Conservation (phyloP, 2,888 invertebrate species). For the Carcina quercana region DNA sequence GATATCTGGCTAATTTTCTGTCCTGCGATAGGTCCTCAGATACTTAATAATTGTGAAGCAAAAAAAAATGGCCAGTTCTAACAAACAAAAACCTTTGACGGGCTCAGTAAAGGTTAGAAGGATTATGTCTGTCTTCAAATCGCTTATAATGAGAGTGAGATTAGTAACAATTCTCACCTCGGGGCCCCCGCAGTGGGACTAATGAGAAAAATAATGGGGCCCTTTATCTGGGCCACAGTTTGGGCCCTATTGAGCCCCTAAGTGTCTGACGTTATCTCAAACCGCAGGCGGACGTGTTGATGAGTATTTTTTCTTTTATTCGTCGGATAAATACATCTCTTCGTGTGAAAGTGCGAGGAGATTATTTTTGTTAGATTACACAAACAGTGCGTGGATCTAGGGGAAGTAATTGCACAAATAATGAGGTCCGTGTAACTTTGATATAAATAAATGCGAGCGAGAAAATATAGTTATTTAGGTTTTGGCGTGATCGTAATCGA, state of each 20-base stretch:
- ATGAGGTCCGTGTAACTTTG: too few relatives aligned
- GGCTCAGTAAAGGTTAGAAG: too few relatives aligned
- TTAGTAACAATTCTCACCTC: constrained; percentile 13
- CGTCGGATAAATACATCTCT: constrained; percentile 5
- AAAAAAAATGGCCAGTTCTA: too few relatives aligned
- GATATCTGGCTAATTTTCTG: too few relatives aligned
- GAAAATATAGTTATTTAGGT: too few relatives aligned
- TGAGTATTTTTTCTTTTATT: constrained; percentile 12
- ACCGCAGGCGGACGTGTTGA: constrained; percentile 10
- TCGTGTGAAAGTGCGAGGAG: neutral
- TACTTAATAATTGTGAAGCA: too few relatives aligned
- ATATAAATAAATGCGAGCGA: too few relatives aligned
- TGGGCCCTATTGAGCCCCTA: constrained; percentile 5
- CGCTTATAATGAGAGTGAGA: constrained; percentile 6
- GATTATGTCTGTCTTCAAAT: constrained; percentile 5
- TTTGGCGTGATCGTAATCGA: too few relatives aligned
- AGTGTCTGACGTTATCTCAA: constrained; percentile 11
- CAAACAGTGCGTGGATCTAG: too few relatives aligned
- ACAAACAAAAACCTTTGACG: too few relatives aligned
- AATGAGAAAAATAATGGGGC: constrained; percentile 16
- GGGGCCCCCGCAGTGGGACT: constrained; percentile 3
- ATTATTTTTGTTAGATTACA: neutral
- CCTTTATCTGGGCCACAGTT: constrained; percentile 8
- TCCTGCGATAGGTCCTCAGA: too few relatives aligned
- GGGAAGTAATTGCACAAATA: too few relatives aligned